These are phyloP conservation scores for Aproaerema taeniolella DNA, from an alignment of 2,888 invertebrate species.

Conservation along the genomic window DNA sequence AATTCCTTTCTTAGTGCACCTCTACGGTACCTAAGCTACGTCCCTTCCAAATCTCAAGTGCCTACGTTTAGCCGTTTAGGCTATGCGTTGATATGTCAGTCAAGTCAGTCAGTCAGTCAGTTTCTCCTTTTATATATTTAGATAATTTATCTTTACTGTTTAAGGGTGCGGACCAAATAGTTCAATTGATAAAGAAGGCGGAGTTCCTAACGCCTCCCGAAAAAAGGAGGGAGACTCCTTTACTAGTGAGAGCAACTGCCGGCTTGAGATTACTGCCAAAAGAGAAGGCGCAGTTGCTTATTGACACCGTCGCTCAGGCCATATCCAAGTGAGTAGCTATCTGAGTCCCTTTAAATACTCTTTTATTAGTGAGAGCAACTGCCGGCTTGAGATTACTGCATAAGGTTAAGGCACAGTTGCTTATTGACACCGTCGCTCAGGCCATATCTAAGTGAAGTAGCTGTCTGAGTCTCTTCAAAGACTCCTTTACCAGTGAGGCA, in stretches of 20 bases:
- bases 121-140: too few species aligned
- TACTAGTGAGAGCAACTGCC: conserved; percentile 95
- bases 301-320: conserved; percentile 82
- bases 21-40: too few species aligned
- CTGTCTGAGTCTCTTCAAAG: too few species aligned
- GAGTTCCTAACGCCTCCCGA: conserved; percentile 86
- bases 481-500: conserved; percentile 94
- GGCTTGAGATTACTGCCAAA: conserved; percentile 76
- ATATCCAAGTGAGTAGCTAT: conserved; percentile 78
- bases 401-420: conserved; percentile 63
- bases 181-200: conserved; percentile 85
- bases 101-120: too few species aligned
- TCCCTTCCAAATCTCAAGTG: too few species aligned
- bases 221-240: conserved; percentile 85
- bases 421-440: conserved; percentile 84
- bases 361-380: conserved; percentile 93
- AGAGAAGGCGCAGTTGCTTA: conserved; percentile 75
- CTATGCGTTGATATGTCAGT: too few species aligned
- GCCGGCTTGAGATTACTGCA: conserved; percentile 82
- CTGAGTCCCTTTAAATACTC: too few species aligned
- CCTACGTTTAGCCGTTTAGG: too few species aligned
- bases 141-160: too few species aligned
- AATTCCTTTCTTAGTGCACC: too few species aligned
- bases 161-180: conserved; percentile 86
- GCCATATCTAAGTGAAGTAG: conserved; percentile 80